These are phyloP conservation scores for Epinephelus malabaricus DNA, from an alignment of 2,797 vertebrate genomes.

Conservation along the genomic window DNA sequence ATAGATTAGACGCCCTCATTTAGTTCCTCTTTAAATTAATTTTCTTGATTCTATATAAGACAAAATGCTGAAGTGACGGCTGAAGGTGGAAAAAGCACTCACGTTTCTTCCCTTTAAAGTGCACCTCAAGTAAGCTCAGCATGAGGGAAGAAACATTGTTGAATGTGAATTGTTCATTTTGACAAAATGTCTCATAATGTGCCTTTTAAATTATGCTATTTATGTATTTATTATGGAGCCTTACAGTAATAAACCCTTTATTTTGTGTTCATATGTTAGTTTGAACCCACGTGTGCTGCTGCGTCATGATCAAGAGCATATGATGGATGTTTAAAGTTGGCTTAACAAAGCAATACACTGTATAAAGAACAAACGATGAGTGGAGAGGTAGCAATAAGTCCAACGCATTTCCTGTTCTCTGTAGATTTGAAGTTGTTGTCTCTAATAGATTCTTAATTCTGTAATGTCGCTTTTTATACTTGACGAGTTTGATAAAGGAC, in stretches of 20 bases:
- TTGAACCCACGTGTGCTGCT: constrained; percentile 64
- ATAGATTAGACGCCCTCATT: constrained; percentile 59
- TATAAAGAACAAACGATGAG: constrained; percentile 78
- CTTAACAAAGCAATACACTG: constrained; percentile 82
- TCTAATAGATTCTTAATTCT: constrained; percentile 89
- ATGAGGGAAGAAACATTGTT: constrained; percentile 56
- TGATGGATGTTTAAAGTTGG: constrained; percentile 83
- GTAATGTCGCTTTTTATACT: constrained; percentile 93
- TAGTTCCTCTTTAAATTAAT: constrained; percentile 48
- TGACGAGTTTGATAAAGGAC: constrained; percentile 93
- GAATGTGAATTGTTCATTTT: constrained; percentile 79
- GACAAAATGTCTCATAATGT: constrained; percentile 91
- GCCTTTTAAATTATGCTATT: constrained; percentile 95
- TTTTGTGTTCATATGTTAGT: constrained; percentile 52
- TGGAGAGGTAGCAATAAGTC: constrained; percentile 83
- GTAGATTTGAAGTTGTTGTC: constrained; percentile 92
- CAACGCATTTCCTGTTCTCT: constrained; percentile 88
- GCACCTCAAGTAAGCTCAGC: constrained; percentile 56
- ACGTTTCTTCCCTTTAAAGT: constrained; percentile 59
- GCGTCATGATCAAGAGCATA: constrained; percentile 54
- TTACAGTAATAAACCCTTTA: constrained; percentile 75
- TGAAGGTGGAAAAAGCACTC: constrained; percentile 62
- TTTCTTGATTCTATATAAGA: constrained; percentile 42
- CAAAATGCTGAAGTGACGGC: constrained; percentile 51
- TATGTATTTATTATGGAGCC: constrained; percentile 99